Percentiles rank a stretch among this genome's conserved stretches.
phyloP scores from a whole-genome alignment of 2,888 invertebrate genomes.

The Ophion slaviceki region DNA sequence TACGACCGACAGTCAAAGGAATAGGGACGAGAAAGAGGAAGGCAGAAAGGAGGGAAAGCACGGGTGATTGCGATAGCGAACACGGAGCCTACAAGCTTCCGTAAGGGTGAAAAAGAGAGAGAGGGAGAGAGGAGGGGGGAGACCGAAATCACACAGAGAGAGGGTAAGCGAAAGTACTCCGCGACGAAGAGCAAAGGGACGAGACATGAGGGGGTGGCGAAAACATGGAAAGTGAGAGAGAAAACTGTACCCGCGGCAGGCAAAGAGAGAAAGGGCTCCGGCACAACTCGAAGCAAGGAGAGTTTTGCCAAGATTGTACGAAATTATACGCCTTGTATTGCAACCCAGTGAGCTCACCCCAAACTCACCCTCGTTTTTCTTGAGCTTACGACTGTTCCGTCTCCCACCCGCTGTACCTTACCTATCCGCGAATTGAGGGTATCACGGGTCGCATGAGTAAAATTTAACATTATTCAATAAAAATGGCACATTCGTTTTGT shows the following conservation, averaged over 20 bases:
- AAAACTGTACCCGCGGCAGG: not conserved
- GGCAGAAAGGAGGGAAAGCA: slow-evolving; percentile 51
- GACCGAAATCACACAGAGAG: slow-evolving; percentile 10
- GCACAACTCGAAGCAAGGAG: slow-evolving; percentile 46
- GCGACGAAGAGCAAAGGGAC: slow-evolving; percentile 55
- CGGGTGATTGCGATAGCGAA: slow-evolving; percentile 61
- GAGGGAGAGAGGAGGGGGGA: slow-evolving; percentile 9
- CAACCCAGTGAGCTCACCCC: slow-evolving; percentile 69
- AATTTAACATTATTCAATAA: slow-evolving; percentile 1
- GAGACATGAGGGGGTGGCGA: slow-evolving; percentile 3
- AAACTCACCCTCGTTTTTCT: slow-evolving; percentile 50
- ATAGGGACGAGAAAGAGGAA: slow-evolving; percentile 39
- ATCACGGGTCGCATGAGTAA: slow-evolving; percentile 17
- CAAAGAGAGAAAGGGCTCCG: slow-evolving; percentile 45
- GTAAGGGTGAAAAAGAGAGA: slow-evolving; percentile 23
- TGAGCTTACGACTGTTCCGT: slow-evolving; percentile 25
- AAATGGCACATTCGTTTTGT: not conserved
- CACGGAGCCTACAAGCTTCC: slow-evolving; percentile 45
- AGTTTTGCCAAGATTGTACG: slow-evolving; percentile 77
- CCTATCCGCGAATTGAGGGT: not conserved
- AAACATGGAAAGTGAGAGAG: slow-evolving; percentile 38
- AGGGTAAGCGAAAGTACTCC: slow-evolving; percentile 40
- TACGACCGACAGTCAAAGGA: slow-evolving; percentile 27
- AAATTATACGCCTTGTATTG: slow-evolving; percentile 79
- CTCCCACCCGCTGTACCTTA: not conserved